Evolutionary conservation across 53 echinoderm and acorn worm genomes (phyloP).

Genomic region (Actinopyga echinites): DNA sequence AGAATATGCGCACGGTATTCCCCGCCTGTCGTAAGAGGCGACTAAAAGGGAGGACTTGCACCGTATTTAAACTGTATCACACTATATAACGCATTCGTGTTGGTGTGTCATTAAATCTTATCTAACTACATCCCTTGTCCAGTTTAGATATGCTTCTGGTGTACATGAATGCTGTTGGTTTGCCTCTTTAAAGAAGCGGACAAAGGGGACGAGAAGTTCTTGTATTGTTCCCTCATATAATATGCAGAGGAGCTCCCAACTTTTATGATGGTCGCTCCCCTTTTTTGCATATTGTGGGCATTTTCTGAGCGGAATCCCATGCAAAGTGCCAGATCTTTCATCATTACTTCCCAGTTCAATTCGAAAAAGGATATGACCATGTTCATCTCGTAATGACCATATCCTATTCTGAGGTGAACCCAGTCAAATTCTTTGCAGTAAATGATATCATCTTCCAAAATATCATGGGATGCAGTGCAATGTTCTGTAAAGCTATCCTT

Average conservation of each 20-base stretch:
- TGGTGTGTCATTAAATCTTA: conserved; percentile 33
- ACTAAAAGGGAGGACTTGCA: no score
- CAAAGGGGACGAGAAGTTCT: conserved; percentile 58
- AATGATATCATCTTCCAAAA: not conserved
- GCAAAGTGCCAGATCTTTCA: conserved; percentile 52
- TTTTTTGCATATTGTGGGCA: conserved; percentile 64
- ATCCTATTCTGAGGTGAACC: conserved; percentile 59
- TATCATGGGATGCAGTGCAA: not conserved
- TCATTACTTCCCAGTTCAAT: conserved; percentile 60
- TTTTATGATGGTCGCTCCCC: conserved; percentile 63
- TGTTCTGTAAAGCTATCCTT: not conserved
- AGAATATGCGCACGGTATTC: no score
- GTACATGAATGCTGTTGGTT: conserved; percentile 5
- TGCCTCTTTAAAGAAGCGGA: conserved; percentile 15
- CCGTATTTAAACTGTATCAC: no score
- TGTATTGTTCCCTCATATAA: conserved; percentile 43
- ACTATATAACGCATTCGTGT: no score
- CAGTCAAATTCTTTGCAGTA: conserved; percentile 59
- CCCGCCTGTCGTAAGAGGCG: no score
- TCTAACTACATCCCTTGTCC: conserved; percentile 35
- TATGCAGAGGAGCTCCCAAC: conserved; percentile 63
- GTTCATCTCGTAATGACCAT: conserved; percentile 74
- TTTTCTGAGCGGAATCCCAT: conserved; percentile 53
- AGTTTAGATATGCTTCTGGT: conserved; percentile 45
- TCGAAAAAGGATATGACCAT: conserved; percentile 60